Conservation (phyloP, 1,140 invertebrate genomes). For the Tribolium castaneum region DNA sequence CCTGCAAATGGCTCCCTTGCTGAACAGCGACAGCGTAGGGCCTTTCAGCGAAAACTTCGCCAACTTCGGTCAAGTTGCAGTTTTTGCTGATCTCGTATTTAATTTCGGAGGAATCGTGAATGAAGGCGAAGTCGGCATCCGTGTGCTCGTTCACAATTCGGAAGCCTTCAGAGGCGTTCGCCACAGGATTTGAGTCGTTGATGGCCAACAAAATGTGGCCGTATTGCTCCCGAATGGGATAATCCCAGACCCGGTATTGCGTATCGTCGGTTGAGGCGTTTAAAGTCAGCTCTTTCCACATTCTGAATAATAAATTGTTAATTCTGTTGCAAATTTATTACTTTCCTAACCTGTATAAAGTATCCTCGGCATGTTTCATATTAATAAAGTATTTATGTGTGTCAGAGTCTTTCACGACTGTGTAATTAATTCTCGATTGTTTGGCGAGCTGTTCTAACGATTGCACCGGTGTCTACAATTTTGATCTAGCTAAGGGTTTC, state of each 20-base stretch:
- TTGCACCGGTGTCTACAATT: conserved; percentile 80
- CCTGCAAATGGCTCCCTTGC: conserved; percentile 83
- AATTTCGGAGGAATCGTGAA: conserved; percentile 88
- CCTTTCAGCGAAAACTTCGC: conserved; percentile 89
- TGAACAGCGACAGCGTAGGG: conserved; percentile 90
- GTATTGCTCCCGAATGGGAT: conserved; percentile 91
- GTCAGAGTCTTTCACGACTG: conserved; percentile 82
- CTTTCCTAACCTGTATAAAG: conserved; percentile 76
- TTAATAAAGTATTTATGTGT: conserved; percentile 90
- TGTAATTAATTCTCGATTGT: conserved; percentile 92
- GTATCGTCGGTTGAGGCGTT: conserved; percentile 81
- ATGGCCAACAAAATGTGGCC: conserved; percentile 88
- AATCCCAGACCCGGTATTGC: conserved; percentile 91
- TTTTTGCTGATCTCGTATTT: conserved; percentile 85
- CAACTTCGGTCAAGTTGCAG: conserved; percentile 88
- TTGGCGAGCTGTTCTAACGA: conserved; percentile 88
- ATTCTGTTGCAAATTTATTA: background rate
- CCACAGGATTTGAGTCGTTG: conserved; percentile 79
- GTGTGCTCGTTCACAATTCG: conserved; percentile 77
- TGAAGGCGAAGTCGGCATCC: conserved; percentile 88
- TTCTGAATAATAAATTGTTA: conserved; percentile 65
- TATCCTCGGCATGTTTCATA: conserved; percentile 92
- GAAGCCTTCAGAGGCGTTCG: conserved; percentile 77
- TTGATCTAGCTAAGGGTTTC: background rate
- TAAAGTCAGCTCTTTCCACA: conserved; percentile 90